phyloP scores from a whole-genome alignment of 2,888 invertebrate genomes.

The Temnothorax rugatulus region DNA sequence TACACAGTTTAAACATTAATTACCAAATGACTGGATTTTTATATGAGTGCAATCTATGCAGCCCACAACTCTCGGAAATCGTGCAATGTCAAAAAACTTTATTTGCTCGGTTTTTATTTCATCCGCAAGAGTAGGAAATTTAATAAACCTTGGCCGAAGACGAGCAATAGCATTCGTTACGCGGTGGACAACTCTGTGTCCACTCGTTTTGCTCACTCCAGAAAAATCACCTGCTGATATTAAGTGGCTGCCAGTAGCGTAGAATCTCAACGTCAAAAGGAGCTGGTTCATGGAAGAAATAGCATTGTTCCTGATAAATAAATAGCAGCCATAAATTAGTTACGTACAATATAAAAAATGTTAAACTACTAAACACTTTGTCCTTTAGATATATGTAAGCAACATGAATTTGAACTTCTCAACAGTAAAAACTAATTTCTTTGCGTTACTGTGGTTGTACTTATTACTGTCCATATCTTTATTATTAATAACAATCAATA shows the following conservation, averaged over 20 bases:
- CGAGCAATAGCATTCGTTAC: neutral
- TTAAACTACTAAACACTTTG: neutral
- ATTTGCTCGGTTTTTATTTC: neutral
- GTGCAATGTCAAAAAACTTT: neutral
- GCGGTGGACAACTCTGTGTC: no score
- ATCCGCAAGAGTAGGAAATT: neutral
- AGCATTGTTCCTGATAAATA: constrained; percentile 15
- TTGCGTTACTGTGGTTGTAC: neutral
- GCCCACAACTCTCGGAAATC: neutral
- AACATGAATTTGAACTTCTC: neutral
- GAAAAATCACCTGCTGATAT: no score
- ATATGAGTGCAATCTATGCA: neutral
- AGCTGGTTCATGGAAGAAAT: constrained; percentile 11
- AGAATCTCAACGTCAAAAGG: neutral
- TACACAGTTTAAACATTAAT: constrained; percentile 27
- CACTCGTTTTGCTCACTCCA: no score
- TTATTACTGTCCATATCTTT: neutral
- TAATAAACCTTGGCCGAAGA: neutral
- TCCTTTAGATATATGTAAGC: neutral
- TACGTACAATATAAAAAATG: neutral
- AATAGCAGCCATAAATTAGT: constrained; percentile 12
- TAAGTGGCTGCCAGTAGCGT: no score
- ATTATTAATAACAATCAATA: constrained; percentile 11
- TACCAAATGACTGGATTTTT: constrained; percentile 71
- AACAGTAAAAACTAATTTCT: constrained; percentile 17